phyloP scores from a whole-genome alignment of 2,113 vertebrate genomes.

The Chaetops frenatus region DNA sequence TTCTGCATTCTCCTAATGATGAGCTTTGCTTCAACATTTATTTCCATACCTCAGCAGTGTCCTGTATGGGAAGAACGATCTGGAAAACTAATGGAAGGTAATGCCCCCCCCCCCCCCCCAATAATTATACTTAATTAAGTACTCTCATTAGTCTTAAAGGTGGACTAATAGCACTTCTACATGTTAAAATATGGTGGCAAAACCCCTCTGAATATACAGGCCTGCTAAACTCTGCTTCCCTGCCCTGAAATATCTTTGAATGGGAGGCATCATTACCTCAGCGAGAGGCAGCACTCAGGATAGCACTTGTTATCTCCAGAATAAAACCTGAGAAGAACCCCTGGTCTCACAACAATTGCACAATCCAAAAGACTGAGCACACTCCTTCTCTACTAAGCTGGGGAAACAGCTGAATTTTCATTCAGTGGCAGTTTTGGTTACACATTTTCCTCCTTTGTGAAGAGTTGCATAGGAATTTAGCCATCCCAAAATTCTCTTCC shows the following conservation, averaged over 20 bases:
- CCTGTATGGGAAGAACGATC: not conserved
- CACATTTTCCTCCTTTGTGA: not conserved
- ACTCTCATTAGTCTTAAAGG: not conserved
- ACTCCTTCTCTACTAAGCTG: not conserved
- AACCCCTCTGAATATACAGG: not conserved
- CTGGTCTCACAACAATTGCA: not conserved
- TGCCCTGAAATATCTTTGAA: not conserved
- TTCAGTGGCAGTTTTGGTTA: not conserved
- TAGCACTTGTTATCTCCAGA: not conserved
- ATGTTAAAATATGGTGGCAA: not conserved
- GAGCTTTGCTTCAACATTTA: not conserved
- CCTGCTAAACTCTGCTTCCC: not conserved
- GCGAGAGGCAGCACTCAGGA: not conserved
- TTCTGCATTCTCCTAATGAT: not conserved
- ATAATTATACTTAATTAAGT: not conserved
- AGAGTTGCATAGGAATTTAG: not conserved
- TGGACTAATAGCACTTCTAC: not conserved
- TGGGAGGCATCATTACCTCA: not conserved
- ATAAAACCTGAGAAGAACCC: not conserved
- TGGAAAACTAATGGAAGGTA: not conserved
- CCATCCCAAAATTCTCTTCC: not conserved
- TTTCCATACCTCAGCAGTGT: not conserved
- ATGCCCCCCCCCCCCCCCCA: rapidly evolving
- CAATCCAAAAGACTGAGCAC: not conserved
- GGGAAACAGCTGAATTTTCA: not conserved